Conservation (phyloP, 2,888 invertebrate species). For the Chrysolina haemoptera region DNA sequence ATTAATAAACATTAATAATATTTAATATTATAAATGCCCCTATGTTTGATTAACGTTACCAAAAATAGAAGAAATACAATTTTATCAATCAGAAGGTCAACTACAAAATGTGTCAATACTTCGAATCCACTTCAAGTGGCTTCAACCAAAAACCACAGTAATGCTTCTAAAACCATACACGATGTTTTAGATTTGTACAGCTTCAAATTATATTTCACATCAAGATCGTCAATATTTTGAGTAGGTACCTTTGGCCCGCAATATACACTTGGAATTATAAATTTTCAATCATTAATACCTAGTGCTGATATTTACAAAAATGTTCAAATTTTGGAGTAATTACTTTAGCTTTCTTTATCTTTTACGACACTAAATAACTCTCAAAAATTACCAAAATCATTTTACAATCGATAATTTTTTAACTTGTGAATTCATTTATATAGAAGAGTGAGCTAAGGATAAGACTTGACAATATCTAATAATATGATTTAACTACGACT, state of each 20-base stretch:
- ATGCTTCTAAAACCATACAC: too few species aligned
- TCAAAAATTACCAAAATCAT: background rate
- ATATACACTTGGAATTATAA: background rate
- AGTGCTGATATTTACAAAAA: background rate
- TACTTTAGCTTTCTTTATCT: background rate
- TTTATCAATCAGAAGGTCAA: too few species aligned
- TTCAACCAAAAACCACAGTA: too few species aligned
- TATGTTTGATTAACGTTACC: too few species aligned
- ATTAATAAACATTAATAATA: too few species aligned
- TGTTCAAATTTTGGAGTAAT: background rate
- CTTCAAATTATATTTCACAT: too few species aligned
- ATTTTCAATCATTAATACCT: background rate
- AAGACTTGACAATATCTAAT: slow-evolving; percentile 12
- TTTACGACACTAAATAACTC: background rate
- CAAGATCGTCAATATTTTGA: too few species aligned
- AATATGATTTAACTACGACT: slow-evolving; percentile 4
- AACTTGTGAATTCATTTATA: background rate
- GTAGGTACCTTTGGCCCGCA: background rate
- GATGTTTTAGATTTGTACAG: too few species aligned
- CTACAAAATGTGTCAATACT: too few species aligned
- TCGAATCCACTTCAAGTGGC: too few species aligned
- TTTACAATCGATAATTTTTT: background rate
- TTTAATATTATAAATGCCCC: too few species aligned
- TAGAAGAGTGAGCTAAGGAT: slow-evolving; percentile 1
- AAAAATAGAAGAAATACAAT: too few species aligned